phyloP scores from a whole-genome alignment of 2,888 invertebrate genomes.

The Amorpha juglandis region DNA sequence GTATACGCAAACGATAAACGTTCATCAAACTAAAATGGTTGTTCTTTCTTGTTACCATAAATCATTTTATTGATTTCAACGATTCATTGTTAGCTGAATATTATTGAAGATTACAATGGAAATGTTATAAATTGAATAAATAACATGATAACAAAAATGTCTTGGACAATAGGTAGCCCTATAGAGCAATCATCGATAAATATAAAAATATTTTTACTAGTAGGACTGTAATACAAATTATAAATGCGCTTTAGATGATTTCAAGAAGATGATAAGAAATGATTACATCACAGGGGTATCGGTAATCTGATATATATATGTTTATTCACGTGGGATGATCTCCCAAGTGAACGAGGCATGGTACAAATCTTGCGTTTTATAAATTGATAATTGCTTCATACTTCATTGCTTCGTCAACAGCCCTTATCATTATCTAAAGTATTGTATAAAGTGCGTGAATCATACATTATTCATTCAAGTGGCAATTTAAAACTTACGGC shows the following conservation, averaged over 20 bases:
- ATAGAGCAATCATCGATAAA: too few relatives aligned
- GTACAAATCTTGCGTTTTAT: not conserved
- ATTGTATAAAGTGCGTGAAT: too few relatives aligned
- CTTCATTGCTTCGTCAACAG: not conserved
- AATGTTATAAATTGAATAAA: not conserved
- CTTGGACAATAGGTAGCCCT: not conserved
- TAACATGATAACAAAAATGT: not conserved
- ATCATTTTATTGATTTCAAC: not conserved
- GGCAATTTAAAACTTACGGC: not conserved
- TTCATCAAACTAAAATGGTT: constrained; percentile 6
- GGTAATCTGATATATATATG: too few relatives aligned
- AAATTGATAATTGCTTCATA: not conserved
- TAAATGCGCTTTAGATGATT: too few relatives aligned
- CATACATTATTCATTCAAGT: too few relatives aligned
- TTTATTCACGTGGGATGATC: too few relatives aligned
- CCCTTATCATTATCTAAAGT: too few relatives aligned
- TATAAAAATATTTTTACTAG: too few relatives aligned
- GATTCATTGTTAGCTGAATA: not conserved
- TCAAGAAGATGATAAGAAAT: too few relatives aligned
- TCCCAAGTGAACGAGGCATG: not conserved
- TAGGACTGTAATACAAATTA: too few relatives aligned
- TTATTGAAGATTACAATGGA: not conserved
- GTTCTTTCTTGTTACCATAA: not conserved
- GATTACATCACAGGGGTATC: too few relatives aligned
- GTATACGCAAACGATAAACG: not conserved